Evolutionary conservation across 2,888 invertebrate species (phyloP), one percentile per base, ranked within the genome.

Genomic region (Amblyteles armatorius): DNA sequence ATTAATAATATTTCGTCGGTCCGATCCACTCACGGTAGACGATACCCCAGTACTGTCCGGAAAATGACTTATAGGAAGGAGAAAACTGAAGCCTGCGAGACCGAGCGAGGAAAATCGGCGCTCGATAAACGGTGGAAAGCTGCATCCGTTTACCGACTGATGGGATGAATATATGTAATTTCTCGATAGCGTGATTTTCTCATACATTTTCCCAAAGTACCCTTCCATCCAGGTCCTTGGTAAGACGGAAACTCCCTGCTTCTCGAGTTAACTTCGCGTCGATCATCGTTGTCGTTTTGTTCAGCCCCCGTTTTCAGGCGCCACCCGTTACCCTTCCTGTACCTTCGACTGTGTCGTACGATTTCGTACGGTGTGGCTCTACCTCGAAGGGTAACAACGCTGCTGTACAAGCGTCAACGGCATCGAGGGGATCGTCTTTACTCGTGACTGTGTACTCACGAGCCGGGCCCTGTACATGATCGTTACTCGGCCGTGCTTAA

Each of bases 261-360:
- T 72, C 36, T 33, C 26, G 55, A 55, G 52, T 26, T n/a, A 72
- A 26, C 55, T 55, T 72, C 36, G 13, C 55, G 52, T 19, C 57
- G 19, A 55, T 40, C 29, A 55, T 11, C 33, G 36, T 55, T n/a
- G 71, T 29, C 55, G 36, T 71, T 71, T 68, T 29, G 29, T 22
- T 22, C 68, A 26, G 22, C 48, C 73, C 85, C 87, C 84, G 89
- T 29, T 29, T 90, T 89, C 89, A 90, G 91, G 89, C 90, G 90
- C 88, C 92, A 92, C 92, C 92, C 92, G 91, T 92, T 92, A 92
- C 91, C 90, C 89, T 90, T 29, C 33, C 29, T 19, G 3, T 26
- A 26, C 50, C 71, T 55, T 29, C n/a, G 36, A 52, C 40, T 36
- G 19, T 36, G 52, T 55, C 55, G 9, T 36, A 55, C 29, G 19